Evolutionary conservation across 1,140 invertebrate species (phyloP).

Genomic region (Ptiloglossa arizonensis): DNA sequence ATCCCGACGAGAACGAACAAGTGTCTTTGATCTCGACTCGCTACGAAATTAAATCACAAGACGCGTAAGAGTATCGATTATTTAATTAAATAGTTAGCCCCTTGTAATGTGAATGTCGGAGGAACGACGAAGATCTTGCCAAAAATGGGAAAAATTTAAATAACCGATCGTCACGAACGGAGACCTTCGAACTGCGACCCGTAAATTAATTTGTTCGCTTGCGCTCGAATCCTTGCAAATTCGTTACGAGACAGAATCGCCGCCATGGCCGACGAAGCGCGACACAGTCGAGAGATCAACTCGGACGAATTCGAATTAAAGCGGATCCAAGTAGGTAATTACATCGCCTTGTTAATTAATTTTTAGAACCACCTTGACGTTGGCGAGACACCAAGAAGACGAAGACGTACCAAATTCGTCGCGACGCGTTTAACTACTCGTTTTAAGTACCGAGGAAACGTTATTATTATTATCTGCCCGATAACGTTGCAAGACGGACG

Average conservation of each 20-base stretch:
- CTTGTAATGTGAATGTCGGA: too few relatives aligned
- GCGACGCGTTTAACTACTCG: too few relatives aligned
- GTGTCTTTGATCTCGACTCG: too few relatives aligned
- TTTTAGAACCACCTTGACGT: constrained; percentile 11
- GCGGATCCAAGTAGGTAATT: constrained; percentile 38
- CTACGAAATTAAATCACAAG: too few relatives aligned
- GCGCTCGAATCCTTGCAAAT: not conserved
- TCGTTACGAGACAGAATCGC: constrained; percentile 1
- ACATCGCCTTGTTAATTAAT: constrained; percentile 55
- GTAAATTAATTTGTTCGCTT: constrained; percentile 19
- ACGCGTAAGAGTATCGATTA: too few relatives aligned
- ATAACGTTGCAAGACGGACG: too few relatives aligned
- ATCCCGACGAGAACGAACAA: not conserved
- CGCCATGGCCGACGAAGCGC: not conserved
- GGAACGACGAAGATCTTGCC: too few relatives aligned
- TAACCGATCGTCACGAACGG: not conserved
- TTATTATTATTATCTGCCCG: too few relatives aligned
- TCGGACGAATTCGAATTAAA: constrained; percentile 39
- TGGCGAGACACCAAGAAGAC: not conserved
- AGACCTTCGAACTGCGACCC: not conserved
- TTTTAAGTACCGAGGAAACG: too few relatives aligned
- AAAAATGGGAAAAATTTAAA: too few relatives aligned
- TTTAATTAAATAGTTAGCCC: too few relatives aligned
- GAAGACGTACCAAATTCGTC: not conserved
- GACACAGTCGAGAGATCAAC: constrained; percentile 17